Base-by-base conservation (phyloP, 2,797 vertebrate species). In the Acrossocheilus wenchowensis region DNA sequence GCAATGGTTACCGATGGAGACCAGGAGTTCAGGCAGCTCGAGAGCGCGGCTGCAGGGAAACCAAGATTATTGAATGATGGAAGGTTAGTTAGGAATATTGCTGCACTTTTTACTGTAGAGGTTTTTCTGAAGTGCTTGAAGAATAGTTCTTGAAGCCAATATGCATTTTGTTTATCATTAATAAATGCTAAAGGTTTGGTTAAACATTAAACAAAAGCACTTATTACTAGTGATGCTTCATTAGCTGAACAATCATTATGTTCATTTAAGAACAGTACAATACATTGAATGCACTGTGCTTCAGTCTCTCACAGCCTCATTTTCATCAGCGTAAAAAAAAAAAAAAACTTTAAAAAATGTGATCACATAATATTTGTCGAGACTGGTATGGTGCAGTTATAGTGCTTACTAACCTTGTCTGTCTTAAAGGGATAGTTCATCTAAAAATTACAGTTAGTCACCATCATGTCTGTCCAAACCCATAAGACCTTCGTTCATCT, bases 1-100 rank as follows among this genome's bases (percentile, higher is more conserved):
- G 95, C 92, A 94, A 96, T 94, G 89, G 94, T 95, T 93, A 94
- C 94, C 86, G 91, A 91, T 92, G 90, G 94, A 94, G 93, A 94
- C 93, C 84, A 78, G 86, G 88, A 92, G 89, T 94, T 92, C 77
- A 84, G 84, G 83, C 89, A 93, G 92, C 89, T 60, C 90, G 90
- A 91, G 89, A 89, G 90, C 89, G 85, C 50, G 68, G 90, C 91
- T 90, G 86, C 90, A 89, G 90, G 88, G 90, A 91, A 82, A 87
- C 69, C 77, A 57, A 82, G 83, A 90, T 92, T 92, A 93, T 90
- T 90, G 91, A 90, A 91, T 90, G 89, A 85, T 36, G 85, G 75
- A 78, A 62, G 52, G 69, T 85, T 80, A 88, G 71, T 78, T 83
- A 71, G 54, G 80, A 68, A 39, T 77, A 75, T 39, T 19, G 41